These are phyloP conservation scores for Umimayanthus chanpuru DNA, from an alignment of 92 coral and sea anemone species.

Conservation along the genomic window DNA sequence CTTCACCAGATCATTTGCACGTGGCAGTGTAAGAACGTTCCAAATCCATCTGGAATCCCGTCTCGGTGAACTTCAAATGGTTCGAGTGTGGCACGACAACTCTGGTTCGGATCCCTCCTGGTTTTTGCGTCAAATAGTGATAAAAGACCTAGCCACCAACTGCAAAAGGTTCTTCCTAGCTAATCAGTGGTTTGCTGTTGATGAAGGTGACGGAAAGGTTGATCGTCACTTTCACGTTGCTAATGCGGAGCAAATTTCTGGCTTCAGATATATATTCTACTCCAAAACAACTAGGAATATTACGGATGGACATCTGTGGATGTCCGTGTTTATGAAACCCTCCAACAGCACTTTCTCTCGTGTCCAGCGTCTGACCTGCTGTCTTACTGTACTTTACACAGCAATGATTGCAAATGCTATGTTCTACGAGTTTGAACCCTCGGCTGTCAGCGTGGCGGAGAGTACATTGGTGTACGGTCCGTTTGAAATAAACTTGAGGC, in stretches of 20 bases:
- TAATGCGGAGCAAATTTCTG: slow-evolving; percentile 57
- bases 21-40: slow-evolving; percentile 75
- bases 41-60: slow-evolving; percentile 49
- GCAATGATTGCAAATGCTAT: slow-evolving; percentile 63
- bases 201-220: slow-evolving; percentile 68
- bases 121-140: slow-evolving; percentile 69
- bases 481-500: slow-evolving; percentile 44
- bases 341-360: slow-evolving; percentile 74
- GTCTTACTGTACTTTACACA: slow-evolving; percentile 49
- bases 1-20: slow-evolving; percentile 44
- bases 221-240: slow-evolving; percentile 67
- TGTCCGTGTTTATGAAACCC: slow-evolving; percentile 70
- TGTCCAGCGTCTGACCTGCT: slow-evolving; percentile 65
- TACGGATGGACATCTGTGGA: slow-evolving; percentile 78
- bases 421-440: slow-evolving; percentile 52
- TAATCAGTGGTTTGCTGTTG: slow-evolving; percentile 86
- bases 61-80: slow-evolving; percentile 75
- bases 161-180: slow-evolving; percentile 67
- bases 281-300: slow-evolving; percentile 64
- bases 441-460: slow-evolving; percentile 9
- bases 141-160: slow-evolving; percentile 65
- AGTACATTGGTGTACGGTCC: slow-evolving; percentile 46
- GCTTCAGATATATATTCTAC: slow-evolving; percentile 77
- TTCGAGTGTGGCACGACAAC: slow-evolving; percentile 88
- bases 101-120: slow-evolving; percentile 76